A percentile compares a stretch with the other conserved stretches of the same genome.
phyloP scores from a whole-genome alignment of 2,113 vertebrate genomes.

The Stigmatopora argus region DNA sequence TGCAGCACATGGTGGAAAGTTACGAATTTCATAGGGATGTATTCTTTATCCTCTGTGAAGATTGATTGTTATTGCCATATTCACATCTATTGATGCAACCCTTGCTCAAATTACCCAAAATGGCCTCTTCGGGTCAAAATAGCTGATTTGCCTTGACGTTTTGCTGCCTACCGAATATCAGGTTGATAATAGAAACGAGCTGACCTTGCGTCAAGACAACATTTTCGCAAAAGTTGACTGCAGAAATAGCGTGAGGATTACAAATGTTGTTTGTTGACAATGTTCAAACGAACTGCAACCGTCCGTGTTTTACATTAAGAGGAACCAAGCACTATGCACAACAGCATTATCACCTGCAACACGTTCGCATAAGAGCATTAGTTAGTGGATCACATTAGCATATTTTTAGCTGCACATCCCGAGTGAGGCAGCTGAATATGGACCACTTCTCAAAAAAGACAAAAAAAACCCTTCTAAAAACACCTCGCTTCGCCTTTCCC shows the following conservation, averaged over 20 bases:
- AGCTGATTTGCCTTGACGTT: neutral
- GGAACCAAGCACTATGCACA: neutral
- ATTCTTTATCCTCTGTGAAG: no score
- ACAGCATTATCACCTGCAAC: neutral
- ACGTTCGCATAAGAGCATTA: constrained; percentile 1
- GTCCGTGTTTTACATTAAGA: neutral
- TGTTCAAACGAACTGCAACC: neutral
- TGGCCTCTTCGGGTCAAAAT: neutral
- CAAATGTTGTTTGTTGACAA: neutral
- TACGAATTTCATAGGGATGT: no score
- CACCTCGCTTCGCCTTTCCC: neutral
- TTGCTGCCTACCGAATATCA: neutral
- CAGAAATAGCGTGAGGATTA: neutral
- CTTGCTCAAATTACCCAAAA: no score
- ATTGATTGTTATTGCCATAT: no score
- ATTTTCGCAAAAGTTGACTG: neutral
- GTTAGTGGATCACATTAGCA: constrained; percentile 1
- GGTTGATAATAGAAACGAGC: neutral
- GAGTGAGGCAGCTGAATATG: neutral
- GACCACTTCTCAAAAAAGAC: neutral
- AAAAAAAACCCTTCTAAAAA: neutral
- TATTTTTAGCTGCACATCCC: constrained; percentile 3
- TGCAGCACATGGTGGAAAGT: no score
- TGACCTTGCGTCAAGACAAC: neutral
- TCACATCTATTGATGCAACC: no score